Percentiles rank a stretch among this genome's conserved stretches.
Conservation (phyloP, 2,797 vertebrate genomes). For the Myotis pilosus region DNA sequence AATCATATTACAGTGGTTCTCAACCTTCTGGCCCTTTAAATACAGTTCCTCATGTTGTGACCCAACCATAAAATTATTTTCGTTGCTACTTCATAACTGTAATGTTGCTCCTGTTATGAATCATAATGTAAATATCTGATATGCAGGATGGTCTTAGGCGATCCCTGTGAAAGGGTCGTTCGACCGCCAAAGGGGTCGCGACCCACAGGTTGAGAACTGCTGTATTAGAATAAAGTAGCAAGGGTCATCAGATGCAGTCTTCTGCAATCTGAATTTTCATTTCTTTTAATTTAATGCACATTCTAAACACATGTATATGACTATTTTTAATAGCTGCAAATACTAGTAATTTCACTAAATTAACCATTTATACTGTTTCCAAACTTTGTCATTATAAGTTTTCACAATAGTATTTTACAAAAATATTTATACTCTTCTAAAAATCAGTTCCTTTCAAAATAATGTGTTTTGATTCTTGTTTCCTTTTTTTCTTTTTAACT, state of each 20-base stretch:
- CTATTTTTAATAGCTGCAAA: conserved; percentile 19
- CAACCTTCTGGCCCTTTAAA: too few species aligned
- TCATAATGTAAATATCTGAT: too few species aligned
- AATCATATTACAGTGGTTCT: background rate
- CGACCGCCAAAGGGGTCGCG: too few species aligned
- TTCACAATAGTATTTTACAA: conserved; percentile 1
- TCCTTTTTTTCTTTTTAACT: background rate
- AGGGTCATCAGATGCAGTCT: background rate
- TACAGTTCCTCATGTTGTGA: too few species aligned
- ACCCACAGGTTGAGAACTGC: too few species aligned
- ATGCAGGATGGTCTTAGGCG: too few species aligned
- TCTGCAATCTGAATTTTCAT: background rate
- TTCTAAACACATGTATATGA: background rate
- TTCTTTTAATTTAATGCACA: background rate
- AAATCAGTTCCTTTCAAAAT: background rate
- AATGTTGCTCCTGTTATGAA: too few species aligned
- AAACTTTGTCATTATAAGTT: background rate
- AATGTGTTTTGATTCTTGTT: background rate
- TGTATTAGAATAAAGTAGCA: background rate
- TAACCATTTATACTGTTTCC: background rate
- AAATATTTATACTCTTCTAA: background rate
- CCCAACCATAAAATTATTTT: too few species aligned
- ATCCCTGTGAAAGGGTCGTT: too few species aligned
- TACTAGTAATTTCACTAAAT: background rate
- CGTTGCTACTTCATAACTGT: too few species aligned